Conservation (phyloP, 2,888 invertebrate species). For the Drosophila neonasuta region DNA sequence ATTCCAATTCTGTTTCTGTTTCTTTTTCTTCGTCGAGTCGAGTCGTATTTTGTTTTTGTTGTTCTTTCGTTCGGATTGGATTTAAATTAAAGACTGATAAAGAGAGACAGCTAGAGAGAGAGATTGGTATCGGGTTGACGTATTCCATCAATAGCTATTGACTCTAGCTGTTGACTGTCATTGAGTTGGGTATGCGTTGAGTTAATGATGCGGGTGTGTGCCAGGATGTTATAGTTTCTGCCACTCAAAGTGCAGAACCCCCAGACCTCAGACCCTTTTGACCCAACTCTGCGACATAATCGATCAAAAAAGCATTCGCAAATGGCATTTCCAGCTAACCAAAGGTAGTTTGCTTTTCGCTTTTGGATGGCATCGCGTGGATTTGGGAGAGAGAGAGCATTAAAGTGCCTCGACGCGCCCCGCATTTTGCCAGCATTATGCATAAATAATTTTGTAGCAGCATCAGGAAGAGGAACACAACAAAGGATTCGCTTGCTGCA, state of each 20-base stretch:
- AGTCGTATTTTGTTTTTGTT: slow-evolving; percentile 16
- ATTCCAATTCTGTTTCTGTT: too few species aligned
- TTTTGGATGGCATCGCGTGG: too few species aligned
- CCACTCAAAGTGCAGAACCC: not conserved
- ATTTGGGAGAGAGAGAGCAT: slow-evolving; percentile 22
- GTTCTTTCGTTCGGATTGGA: slow-evolving; percentile 20
- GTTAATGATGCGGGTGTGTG: slow-evolving; percentile 33
- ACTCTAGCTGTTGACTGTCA: slow-evolving; percentile 15
- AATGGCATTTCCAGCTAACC: not conserved
- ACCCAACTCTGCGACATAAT: slow-evolving; percentile 41
- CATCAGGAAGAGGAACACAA: slow-evolving; percentile 35
- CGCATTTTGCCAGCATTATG: slow-evolving; percentile 59
- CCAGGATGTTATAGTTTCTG: not conserved
- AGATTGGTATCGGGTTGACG: slow-evolving; percentile 16
- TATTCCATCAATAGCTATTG: slow-evolving; percentile 25
- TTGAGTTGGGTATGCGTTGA: slow-evolving; percentile 18
- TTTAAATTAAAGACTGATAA: slow-evolving; percentile 14
- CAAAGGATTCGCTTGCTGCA: slow-evolving; percentile 51
- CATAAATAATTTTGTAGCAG: slow-evolving; percentile 69
- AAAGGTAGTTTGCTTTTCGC: not conserved
- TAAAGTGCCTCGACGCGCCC: slow-evolving; percentile 27
- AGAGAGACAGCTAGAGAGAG: not conserved
- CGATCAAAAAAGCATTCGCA: slow-evolving; percentile 52
- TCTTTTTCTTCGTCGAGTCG: not conserved
- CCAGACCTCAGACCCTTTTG: slow-evolving; percentile 1